A percentile compares a stretch with the other conserved stretches of the same genome.
Conservation (phyloP, 2,113 vertebrate genomes). For the Morone saxatilis region DNA sequence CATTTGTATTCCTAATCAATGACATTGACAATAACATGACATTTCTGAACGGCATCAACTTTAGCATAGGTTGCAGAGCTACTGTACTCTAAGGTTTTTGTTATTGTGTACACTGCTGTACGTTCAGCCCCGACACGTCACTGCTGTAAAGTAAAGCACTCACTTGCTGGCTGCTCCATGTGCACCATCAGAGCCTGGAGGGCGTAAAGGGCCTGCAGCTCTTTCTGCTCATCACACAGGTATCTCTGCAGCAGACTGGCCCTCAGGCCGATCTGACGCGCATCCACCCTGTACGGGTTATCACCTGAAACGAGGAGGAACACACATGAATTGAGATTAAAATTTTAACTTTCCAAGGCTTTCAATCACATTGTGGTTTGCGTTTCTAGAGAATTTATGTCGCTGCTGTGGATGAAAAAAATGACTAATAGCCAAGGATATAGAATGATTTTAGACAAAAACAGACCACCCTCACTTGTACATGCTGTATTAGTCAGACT, state of each 20-base stretch:
- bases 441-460: neutral
- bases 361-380: neutral
- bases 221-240: conserved; percentile 91
- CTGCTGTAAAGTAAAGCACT: conserved; percentile 71
- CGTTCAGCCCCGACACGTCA: neutral
- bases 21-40: neutral
- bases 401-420: neutral
- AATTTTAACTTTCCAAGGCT: neutral
- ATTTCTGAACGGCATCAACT: neutral
- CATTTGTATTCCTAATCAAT: neutral
- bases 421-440: neutral
- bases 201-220: conserved; percentile 96
- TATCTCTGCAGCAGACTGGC: conserved; percentile 94
- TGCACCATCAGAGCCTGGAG: conserved; percentile 96
- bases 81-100: neutral
- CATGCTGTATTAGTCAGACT: conserved; percentile 69
- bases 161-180: conserved; percentile 97
- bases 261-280: conserved; percentile 85
- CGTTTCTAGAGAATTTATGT: neutral
- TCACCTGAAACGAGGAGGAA: conserved; percentile 83
- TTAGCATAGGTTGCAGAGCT: neutral
- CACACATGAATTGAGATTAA: neutral
- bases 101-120: neutral
- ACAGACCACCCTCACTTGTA: neutral
- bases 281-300: conserved; percentile 89